Conservation (phyloP, 2,888 invertebrate genomes). For the Andrena dorsata region DNA sequence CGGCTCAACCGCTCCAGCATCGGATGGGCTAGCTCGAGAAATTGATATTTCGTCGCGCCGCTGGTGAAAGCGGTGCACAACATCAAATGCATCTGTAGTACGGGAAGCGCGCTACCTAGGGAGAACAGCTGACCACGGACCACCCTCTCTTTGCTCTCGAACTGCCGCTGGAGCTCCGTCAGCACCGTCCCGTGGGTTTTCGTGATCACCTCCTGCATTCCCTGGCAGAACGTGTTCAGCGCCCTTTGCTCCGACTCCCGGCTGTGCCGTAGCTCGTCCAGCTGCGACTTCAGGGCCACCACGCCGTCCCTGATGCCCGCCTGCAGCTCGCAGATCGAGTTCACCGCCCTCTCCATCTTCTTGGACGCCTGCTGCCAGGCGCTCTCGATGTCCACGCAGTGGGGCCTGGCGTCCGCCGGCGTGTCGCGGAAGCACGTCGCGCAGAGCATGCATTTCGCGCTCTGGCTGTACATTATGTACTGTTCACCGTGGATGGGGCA, state of each 20-base stretch:
- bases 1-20: constrained; percentile 89
- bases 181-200: constrained; percentile 89
- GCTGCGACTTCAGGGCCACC: constrained; percentile 88
- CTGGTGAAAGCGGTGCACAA: constrained; percentile 90
- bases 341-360: constrained; percentile 88
- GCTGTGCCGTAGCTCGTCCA: constrained; percentile 89
- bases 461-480: constrained; percentile 91
- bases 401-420: constrained; percentile 88
- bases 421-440: constrained; percentile 91
- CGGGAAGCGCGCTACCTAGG: constrained; percentile 88
- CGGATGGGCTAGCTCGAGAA: constrained; percentile 89
- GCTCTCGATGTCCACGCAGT: constrained; percentile 91
- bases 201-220: constrained; percentile 89
- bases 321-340: constrained; percentile 87
- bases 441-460: constrained; percentile 90
- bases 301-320: constrained; percentile 90
- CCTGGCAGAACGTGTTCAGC: constrained; percentile 89
- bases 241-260: constrained; percentile 89
- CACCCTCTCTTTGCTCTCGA: constrained; percentile 86
- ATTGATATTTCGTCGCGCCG: constrained; percentile 91
- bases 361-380: constrained; percentile 91
- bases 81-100: constrained; percentile 89
- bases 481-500: constrained; percentile 90
- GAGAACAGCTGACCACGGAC: constrained; percentile 86
- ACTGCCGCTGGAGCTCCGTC: constrained; percentile 89